Conservation (phyloP, 1,140 invertebrate species). For the Meloidogyne exigua region DNA sequence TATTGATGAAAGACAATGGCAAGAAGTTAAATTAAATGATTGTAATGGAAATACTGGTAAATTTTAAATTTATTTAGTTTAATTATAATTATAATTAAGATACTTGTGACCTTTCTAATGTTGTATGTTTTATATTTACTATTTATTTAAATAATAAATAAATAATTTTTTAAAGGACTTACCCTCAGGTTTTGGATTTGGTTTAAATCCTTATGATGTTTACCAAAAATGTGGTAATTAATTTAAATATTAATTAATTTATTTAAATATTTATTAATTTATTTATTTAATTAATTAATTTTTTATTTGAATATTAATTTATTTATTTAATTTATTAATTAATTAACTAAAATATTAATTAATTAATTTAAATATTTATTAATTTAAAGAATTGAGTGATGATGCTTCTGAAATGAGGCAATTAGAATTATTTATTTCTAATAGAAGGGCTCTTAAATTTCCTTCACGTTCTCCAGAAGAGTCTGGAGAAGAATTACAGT, state of each 20-base stretch:
- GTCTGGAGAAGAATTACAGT: conserved; percentile 10
- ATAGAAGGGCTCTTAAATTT: conserved; percentile 8
- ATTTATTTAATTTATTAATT: too few relatives aligned
- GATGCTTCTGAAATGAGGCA: conserved; percentile 16
- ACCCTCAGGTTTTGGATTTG: conserved; percentile 38
- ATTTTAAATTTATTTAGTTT: neutral
- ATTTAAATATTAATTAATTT: neutral
- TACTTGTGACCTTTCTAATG: conserved; percentile 55
- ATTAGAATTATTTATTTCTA: conserved; percentile 19
- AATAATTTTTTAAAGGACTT: conserved; percentile 16
- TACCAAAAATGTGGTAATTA: conserved; percentile 27
- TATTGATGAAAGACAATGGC: conserved; percentile 61
- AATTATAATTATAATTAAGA: conserved; percentile 32
- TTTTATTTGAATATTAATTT: too few relatives aligned
- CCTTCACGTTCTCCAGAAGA: neutral
- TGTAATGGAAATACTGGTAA: conserved; percentile 44
- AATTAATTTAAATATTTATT: too few relatives aligned
- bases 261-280: conserved; percentile 13
- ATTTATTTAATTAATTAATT: too few relatives aligned
- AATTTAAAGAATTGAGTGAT: conserved; percentile 1
- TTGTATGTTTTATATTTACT: conserved; percentile 27
- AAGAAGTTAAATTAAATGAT: conserved; percentile 54
- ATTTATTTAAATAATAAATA: conserved; percentile 1
- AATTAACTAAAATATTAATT: too few relatives aligned
- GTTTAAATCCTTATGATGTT: conserved; percentile 59